These are phyloP conservation scores for Drosophila paracracens DNA, from an alignment of 2,888 invertebrate species.

Conservation along the genomic window DNA sequence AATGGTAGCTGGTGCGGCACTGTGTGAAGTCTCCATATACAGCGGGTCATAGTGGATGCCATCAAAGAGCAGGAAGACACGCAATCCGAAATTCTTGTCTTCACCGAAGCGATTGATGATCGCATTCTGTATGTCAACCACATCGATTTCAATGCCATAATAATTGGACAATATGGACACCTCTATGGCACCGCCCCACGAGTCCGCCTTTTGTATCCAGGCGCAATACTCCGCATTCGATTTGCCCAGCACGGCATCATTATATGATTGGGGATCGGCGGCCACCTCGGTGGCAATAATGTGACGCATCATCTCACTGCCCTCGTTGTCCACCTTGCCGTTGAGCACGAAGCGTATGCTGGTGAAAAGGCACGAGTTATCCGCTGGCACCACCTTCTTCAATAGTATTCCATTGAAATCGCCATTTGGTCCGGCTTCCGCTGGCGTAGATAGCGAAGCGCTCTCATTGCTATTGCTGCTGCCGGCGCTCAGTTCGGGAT, in stretches of 20 bases:
- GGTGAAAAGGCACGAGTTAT: slow-evolving; percentile 98
- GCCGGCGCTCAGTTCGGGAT: slow-evolving; percentile 18
- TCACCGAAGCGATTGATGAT: slow-evolving; percentile 97
- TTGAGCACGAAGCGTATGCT: slow-evolving; percentile 90
- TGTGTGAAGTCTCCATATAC: slow-evolving; percentile 93
- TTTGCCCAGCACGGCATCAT: slow-evolving; percentile 93
- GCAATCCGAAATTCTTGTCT: slow-evolving; percentile 92
- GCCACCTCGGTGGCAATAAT: slow-evolving; percentile 94
- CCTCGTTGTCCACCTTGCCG: slow-evolving; percentile 91
- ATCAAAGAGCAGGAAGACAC: slow-evolving; percentile 96
- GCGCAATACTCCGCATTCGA: slow-evolving; percentile 93
- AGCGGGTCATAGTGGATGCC: slow-evolving; percentile 98
- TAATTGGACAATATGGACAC: slow-evolving; percentile 94
- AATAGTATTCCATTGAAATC: slow-evolving; percentile 89
- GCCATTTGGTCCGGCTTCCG: slow-evolving; percentile 67
- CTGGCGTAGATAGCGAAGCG: slow-evolving; percentile 18
- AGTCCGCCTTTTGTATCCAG: slow-evolving; percentile 95
- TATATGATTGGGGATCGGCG: slow-evolving; percentile 91
- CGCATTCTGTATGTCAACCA: slow-evolving; percentile 95
- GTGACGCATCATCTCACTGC: slow-evolving; percentile 91
- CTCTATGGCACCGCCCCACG: slow-evolving; percentile 99
- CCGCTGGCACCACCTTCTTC: slow-evolving; percentile 96
- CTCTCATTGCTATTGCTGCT: slow-evolving; percentile 16
- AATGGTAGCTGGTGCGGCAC: slow-evolving; percentile 90
- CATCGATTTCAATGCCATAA: slow-evolving; percentile 96